Evolutionary conservation across 2,797 vertebrate species (phyloP).

Genomic region (Mormyrops attenuatus): DNA sequence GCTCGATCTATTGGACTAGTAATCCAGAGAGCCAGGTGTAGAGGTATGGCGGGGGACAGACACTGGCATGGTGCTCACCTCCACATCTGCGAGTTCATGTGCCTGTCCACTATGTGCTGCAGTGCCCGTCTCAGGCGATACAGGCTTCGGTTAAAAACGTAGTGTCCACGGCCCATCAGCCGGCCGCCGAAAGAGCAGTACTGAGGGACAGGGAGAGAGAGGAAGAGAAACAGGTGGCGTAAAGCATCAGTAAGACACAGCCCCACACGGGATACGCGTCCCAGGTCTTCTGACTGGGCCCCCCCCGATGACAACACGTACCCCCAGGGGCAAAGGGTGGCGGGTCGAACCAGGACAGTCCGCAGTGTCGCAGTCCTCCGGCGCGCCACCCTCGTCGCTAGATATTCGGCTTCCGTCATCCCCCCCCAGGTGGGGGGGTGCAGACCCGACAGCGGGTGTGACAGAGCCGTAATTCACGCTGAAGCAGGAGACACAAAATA

Average conservation of each 20-base stretch:
- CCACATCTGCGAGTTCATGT: conserved; percentile 97
- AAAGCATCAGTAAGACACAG: background rate
- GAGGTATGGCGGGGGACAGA: background rate
- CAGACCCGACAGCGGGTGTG: conserved; percentile 56
- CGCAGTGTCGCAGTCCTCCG: conserved; percentile 74
- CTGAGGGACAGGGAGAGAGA: conserved; percentile 47
- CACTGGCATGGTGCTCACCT: conserved; percentile 63
- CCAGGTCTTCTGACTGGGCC: no score
- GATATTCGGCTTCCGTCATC: conserved; percentile 72
- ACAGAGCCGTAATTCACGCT: conserved; percentile 65
- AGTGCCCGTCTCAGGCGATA: conserved; percentile 86
- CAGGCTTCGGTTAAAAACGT: conserved; percentile 93
- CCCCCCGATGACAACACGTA: conserved; percentile 47
- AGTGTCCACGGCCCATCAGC: conserved; percentile 88
- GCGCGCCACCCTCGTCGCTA: conserved; percentile 82
- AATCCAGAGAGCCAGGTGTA: background rate
- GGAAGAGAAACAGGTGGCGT: background rate
- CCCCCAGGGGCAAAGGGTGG: conserved; percentile 85
- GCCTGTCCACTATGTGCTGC: conserved; percentile 94
- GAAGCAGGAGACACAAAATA: conserved; percentile 40
- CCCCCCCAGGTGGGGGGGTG: conserved; percentile 49
- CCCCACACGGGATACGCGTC: background rate
- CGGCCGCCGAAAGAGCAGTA: conserved; percentile 87
- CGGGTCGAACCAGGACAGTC: conserved; percentile 75
- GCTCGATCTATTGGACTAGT: background rate